phyloP scores from a whole-genome alignment of 1,140 invertebrate genomes.

The Hyposmocoma kahamanoa region DNA sequence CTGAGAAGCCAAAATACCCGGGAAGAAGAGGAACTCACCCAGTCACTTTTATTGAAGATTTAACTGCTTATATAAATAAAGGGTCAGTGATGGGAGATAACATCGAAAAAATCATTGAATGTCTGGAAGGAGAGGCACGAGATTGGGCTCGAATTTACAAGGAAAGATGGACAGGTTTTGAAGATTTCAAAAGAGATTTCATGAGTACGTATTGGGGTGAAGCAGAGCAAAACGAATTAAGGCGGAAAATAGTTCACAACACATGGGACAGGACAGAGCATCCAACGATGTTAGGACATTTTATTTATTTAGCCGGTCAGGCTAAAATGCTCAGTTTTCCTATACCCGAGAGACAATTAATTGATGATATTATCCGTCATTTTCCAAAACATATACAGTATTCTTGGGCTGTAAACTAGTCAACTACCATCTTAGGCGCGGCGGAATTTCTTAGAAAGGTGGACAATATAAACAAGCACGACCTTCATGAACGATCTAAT shows the following conservation, averaged over 20 bases:
- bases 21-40: neutral
- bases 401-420: constrained; percentile 3
- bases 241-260: constrained; percentile 8
- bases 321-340: constrained; percentile 7
- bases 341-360: constrained; percentile 13
- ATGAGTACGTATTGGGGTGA: constrained; percentile 17
- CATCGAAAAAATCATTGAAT: constrained; percentile 1
- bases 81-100: neutral
- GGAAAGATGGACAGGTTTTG: constrained; percentile 10
- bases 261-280: constrained; percentile 9
- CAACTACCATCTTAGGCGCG: constrained; percentile 1
- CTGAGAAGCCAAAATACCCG: too few species aligned
- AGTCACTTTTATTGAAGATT: constrained; percentile 2
- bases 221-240: constrained; percentile 13
- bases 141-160: constrained; percentile 5
- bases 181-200: constrained; percentile 20
- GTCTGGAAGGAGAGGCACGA: constrained; percentile 4
- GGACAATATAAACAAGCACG: constrained; percentile 1
- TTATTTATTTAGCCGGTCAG: constrained; percentile 4
- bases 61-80: neutral
- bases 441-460: constrained; percentile 10
- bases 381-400: constrained; percentile 16
- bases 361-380: constrained; percentile 15
- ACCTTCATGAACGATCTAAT: neutral
- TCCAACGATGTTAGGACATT: constrained; percentile 11